A percentile compares a stretch with the other conserved stretches of the same genome.
phyloP scores from a whole-genome alignment of 37 sponge, comb jelly and placozoan genomes.

The Beroe forskalii region DNA sequence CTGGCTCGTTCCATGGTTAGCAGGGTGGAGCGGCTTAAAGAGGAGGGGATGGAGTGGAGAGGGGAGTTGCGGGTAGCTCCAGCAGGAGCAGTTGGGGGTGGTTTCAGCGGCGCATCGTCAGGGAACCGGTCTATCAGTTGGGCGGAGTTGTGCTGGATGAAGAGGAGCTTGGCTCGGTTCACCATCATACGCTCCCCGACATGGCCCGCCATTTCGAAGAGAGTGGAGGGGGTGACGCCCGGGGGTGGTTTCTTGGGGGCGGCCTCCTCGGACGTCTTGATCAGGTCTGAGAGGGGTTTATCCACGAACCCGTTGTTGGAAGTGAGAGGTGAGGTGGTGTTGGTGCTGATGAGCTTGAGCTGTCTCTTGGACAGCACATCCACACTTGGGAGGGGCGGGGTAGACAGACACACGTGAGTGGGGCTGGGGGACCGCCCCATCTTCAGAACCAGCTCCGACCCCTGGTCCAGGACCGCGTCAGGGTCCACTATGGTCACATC shows the following conservation, averaged over 20 bases:
- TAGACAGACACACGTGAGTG: background rate
- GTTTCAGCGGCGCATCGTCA: background rate
- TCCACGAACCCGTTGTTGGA: background rate
- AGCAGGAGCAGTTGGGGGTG: conserved; percentile 39
- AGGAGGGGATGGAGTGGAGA: background rate
- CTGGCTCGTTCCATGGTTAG: background rate
- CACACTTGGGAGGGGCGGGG: conserved; percentile 47
- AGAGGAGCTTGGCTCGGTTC: conserved; percentile 30
- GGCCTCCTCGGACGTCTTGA: background rate
- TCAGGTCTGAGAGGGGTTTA: conserved; percentile 24
- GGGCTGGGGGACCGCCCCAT: conserved; percentile 20
- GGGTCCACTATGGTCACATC: conserved; percentile 56
- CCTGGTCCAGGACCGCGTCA: conserved; percentile 39
- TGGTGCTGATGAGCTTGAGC: conserved; percentile 21
- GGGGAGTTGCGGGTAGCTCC: background rate
- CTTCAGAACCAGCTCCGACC: conserved; percentile 4
- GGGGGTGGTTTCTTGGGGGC: background rate
- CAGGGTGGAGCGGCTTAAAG: background rate
- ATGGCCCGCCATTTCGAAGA: conserved; percentile 37
- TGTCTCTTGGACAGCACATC: conserved; percentile 40
- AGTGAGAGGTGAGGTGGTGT: background rate
- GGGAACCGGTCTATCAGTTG: background rate
- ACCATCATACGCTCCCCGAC: conserved; percentile 54
- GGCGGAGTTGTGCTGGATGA: conserved; percentile 18
- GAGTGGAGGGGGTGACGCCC: background rate